Conservation (phyloP, 2,797 vertebrate genomes). For the Masticophis lateralis region DNA sequence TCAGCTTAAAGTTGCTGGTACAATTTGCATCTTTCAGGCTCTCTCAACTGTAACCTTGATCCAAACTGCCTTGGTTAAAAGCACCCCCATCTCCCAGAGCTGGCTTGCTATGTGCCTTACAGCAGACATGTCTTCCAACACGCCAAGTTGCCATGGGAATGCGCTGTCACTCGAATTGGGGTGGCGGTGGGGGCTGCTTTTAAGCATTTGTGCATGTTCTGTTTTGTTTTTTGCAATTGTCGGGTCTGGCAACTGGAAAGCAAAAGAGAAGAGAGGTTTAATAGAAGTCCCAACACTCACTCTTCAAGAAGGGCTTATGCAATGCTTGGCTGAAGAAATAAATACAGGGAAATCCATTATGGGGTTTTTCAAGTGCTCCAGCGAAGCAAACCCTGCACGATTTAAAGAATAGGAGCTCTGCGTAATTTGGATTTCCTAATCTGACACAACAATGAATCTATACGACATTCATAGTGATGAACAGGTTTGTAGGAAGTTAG, state of each 20-base stretch:
- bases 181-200: conserved; percentile 31
- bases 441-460: no score
- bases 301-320: neutral
- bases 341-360: neutral
- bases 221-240: conserved; percentile 19
- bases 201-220: neutral
- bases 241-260: conserved; percentile 50
- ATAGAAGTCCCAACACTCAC: neutral
- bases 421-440: no score
- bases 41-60: neutral
- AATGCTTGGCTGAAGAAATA: neutral
- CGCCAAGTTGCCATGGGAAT: conserved; percentile 36
- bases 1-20: neutral
- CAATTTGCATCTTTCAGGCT: neutral
- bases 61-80: neutral
- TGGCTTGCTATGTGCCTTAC: neutral
- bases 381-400: neutral
- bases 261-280: neutral
- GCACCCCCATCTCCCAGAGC: neutral
- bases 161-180: neutral
- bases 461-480: neutral
- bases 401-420: neutral
- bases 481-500: no score
- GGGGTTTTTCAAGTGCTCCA: neutral
- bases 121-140: conserved; percentile 15